A percentile compares a stretch with the other conserved stretches of the same genome.
phyloP scores from a whole-genome alignment of 2,888 invertebrate species.

The Philereme vetulata region DNA sequence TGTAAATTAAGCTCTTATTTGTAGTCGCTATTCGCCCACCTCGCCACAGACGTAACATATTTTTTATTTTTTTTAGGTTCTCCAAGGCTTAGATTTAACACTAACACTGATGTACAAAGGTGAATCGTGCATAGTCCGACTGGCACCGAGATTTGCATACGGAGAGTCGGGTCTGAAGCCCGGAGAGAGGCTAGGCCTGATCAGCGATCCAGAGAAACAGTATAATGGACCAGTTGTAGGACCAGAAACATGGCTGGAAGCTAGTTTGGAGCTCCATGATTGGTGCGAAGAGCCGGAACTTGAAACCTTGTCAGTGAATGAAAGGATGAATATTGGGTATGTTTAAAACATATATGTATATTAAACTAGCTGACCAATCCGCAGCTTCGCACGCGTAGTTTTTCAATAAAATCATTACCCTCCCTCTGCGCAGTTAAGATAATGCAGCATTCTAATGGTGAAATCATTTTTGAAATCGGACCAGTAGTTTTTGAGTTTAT shows the following conservation, averaged over 20 bases:
- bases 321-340: slow-evolving; percentile 91
- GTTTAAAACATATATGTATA: slow-evolving; percentile 4
- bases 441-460: no score
- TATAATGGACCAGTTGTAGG: slow-evolving; percentile 85
- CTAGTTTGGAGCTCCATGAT: slow-evolving; percentile 88
- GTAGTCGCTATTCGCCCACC: no score
- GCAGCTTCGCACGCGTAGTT: no score
- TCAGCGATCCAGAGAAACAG: slow-evolving; percentile 62
- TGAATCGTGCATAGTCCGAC: slow-evolving; percentile 89
- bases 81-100: slow-evolving; percentile 93
- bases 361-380: no score
- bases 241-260: slow-evolving; percentile 86
- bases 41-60: background rate
- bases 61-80: slow-evolving; percentile 60
- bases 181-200: slow-evolving; percentile 68
- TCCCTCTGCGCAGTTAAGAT: no score
- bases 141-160: slow-evolving; percentile 92
- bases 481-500: no score
- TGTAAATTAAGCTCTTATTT: no score
- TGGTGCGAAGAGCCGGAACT: slow-evolving; percentile 87
- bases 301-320: slow-evolving; percentile 85
- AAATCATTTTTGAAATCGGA: no score
- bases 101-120: slow-evolving; percentile 93
- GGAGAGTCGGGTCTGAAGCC: slow-evolving; percentile 88
- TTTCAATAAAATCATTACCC: no score